A percentile compares a stretch with the other conserved stretches of the same genome.
phyloP scores from a whole-genome alignment of 1,140 invertebrate species.

The Whitmania pigra region DNA sequence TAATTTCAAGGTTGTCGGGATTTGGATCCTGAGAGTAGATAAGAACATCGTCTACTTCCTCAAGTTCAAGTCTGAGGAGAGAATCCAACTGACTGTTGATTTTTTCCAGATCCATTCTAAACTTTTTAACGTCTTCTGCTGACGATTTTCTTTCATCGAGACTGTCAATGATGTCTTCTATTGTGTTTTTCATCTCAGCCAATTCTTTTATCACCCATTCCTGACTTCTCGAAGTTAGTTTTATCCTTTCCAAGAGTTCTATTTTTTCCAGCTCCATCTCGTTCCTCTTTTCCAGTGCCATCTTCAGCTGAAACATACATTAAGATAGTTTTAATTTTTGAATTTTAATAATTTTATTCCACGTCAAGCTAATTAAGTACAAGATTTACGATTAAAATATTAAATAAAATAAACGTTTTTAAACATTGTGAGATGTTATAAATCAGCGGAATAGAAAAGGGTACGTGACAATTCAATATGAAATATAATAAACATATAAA shows the following conservation, averaged over 20 bases:
- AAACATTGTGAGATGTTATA: too few relatives aligned
- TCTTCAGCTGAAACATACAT: background rate
- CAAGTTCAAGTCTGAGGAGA: background rate
- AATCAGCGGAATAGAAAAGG: too few relatives aligned
- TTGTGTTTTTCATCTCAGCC: background rate
- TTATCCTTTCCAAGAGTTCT: background rate
- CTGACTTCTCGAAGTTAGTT: slow-evolving; percentile 9
- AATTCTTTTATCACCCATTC: background rate
- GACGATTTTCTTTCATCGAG: background rate
- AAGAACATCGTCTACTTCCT: background rate
- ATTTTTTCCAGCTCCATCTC: slow-evolving; percentile 1
- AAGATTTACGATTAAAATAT: too few relatives aligned
- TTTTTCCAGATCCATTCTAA: background rate
- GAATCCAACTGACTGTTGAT: background rate
- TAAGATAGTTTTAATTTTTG: too few relatives aligned
- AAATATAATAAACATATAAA: too few relatives aligned
- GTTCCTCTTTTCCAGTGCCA: background rate
- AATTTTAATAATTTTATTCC: too few relatives aligned
- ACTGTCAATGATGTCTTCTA: background rate
- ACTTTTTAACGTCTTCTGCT: background rate
- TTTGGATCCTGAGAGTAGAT: background rate
- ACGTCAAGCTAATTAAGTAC: too few relatives aligned
- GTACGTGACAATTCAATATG: too few relatives aligned
- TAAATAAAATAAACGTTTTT: too few relatives aligned
- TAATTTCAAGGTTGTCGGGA: background rate